phyloP scores from a whole-genome alignment of 2,888 invertebrate genomes.

The Andrena trimmerana region DNA sequence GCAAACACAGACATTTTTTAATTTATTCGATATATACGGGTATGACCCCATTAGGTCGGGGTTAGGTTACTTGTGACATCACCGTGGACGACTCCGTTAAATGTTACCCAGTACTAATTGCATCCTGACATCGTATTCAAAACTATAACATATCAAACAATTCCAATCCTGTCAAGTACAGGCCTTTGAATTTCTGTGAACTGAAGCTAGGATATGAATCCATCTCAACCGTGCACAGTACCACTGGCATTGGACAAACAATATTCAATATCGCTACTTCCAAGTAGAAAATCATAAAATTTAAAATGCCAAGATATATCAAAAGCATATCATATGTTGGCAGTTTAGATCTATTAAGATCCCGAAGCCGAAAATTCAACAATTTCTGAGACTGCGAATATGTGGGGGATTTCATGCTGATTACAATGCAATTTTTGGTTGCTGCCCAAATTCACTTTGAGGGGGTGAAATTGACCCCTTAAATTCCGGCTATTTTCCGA shows the following conservation, averaged over 20 bases:
- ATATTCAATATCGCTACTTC: background rate
- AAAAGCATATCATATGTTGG: background rate
- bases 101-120: conserved; percentile 18
- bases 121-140: conserved; percentile 17
- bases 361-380: too few relatives aligned
- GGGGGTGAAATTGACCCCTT: too few relatives aligned
- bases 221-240: background rate
- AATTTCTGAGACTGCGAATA: too few relatives aligned
- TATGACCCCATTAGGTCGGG: too few relatives aligned
- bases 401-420: too few relatives aligned
- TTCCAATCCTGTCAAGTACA: background rate
- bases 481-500: too few relatives aligned
- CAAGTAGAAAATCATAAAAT: too few relatives aligned
- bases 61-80: background rate
- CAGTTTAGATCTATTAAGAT: too few relatives aligned
- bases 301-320: background rate
- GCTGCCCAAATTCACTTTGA: too few relatives aligned
- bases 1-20: too few relatives aligned
- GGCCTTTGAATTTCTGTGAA: conserved; percentile 10
- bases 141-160: conserved; percentile 9
- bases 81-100: background rate
- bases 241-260: background rate
- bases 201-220: background rate
- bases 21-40: too few relatives aligned
- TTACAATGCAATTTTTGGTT: too few relatives aligned